Evolutionary conservation across 1,140 invertebrate genomes (phyloP), one percentile per base, ranked within the genome.

Genomic region (Thereuonema tuberculata): DNA sequence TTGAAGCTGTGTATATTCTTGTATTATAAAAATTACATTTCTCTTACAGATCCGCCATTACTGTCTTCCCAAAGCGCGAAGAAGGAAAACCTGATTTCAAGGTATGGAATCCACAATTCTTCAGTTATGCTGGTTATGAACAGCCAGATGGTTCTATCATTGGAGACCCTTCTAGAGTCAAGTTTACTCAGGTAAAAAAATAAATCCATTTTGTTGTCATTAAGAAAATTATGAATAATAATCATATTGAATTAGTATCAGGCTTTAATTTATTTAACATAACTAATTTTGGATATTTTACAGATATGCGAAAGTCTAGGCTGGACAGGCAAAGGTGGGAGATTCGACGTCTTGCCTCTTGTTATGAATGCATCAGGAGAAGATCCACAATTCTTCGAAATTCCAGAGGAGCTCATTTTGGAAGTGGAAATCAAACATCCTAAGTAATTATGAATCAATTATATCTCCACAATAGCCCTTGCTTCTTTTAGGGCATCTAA

Each of bases 31-130:
- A n/a, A n/a, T n/a, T n/a, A n/a, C n/a, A n/a, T n/a, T n/a, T n/a
- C n/a, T n/a, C n/a, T n/a, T n/a, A 96, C 61, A 85, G 93, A 91
- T 94, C 9, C 5, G 90, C 91, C 2, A 94, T 96, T 59, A 95
- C 92, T 1, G 81, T 97, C 64, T 96, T 97, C 75, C 89, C 89
- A 9, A 89, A 90, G 74, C 78, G 91, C 58, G 91, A 85, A 2
- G 87, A 89, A 68, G 85, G 81, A 1, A 81, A 82, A 61, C 87
- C 90, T 62, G 92, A 95, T 75, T 95, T 84, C 71, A 80, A 88
- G 49, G 84, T 96, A 59, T 96, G 93, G 93, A 96, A 95, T 74
- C 76, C 78, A 28, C 90, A 92, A 71, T 74, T 95, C 15, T 84
- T 96, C 52, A 80, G 81, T 54, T 96, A 94, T 69, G 93, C 93